Evolutionary conservation across 2,888 invertebrate genomes (phyloP).

Genomic region (Aricia artaxerxes): DNA sequence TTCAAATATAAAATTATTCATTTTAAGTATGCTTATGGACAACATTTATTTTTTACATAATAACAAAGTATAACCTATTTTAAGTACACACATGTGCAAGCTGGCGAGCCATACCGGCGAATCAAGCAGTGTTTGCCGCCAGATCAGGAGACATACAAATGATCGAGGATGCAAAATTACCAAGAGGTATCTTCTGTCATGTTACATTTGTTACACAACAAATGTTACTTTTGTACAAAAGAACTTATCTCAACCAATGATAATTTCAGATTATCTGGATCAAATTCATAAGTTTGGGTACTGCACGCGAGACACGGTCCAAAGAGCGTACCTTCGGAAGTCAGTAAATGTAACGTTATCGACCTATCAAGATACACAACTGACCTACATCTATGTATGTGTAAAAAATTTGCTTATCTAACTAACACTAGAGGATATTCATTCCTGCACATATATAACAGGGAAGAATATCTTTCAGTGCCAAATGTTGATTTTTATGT

Average conservation of each 20-base stretch:
- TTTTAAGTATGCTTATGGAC: too few relatives aligned
- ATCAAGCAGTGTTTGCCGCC: conserved; percentile 53
- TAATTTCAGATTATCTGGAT: conserved; percentile 48
- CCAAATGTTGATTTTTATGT: too few relatives aligned
- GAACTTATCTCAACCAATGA: background rate
- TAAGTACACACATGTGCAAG: conserved; percentile 35
- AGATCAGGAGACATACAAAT: conserved; percentile 34
- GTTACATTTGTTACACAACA: background rate
- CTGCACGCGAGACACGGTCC: conserved; percentile 49
- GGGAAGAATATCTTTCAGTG: too few relatives aligned
- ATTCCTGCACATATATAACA: too few relatives aligned
- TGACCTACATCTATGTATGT: conserved; percentile 57
- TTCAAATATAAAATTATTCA: too few relatives aligned
- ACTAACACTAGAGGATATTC: too few relatives aligned
- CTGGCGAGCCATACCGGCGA: conserved; percentile 61
- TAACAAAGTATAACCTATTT: conserved; percentile 4
- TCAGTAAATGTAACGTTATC: conserved; percentile 48
- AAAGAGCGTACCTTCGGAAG: conserved; percentile 46
- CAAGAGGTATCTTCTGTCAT: conserved; percentile 49
- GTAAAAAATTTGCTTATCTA: conserved; percentile 3
- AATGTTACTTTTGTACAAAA: background rate
- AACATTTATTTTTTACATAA: background rate
- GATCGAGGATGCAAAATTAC: conserved; percentile 39
- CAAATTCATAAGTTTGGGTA: conserved; percentile 61
- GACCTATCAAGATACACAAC: conserved; percentile 44